These are phyloP conservation scores for Enteromius argenteus DNA, from an alignment of 2,797 vertebrate species.

Conservation along the genomic window DNA sequence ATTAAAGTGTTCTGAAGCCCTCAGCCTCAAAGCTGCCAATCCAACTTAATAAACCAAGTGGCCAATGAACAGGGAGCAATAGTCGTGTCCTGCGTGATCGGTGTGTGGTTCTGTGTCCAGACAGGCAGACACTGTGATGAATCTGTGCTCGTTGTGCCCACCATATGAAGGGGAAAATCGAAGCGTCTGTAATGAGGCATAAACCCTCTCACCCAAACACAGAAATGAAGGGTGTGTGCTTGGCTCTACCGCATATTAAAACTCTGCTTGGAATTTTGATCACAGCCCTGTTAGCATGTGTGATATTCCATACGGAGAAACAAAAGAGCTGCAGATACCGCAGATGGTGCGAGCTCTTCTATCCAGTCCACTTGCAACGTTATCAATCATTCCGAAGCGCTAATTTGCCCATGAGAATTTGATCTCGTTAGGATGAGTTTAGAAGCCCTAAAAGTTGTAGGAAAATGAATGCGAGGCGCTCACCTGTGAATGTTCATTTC, in stretches of 20 bases:
- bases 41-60: background rate
- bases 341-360: slow-evolving; percentile 21
- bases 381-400: slow-evolving; percentile 3
- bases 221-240: slow-evolving; percentile 27
- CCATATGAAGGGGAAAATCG: slow-evolving; percentile 52
- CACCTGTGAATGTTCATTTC: slow-evolving; percentile 99
- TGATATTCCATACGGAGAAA: slow-evolving; percentile 50
- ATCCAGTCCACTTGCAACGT: slow-evolving; percentile 5
- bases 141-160: slow-evolving; percentile 27
- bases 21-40: background rate
- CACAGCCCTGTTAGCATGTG: slow-evolving; percentile 42
- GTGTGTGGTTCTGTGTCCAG: background rate
- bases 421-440: background rate
- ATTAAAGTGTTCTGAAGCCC: slow-evolving; percentile 2
- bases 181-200: slow-evolving; percentile 47
- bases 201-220: slow-evolving; percentile 29
- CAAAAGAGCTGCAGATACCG: slow-evolving; percentile 41
- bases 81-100: background rate
- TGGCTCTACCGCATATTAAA: slow-evolving; percentile 16
- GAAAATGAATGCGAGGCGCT: slow-evolving; percentile 59
- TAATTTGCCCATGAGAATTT: background rate
- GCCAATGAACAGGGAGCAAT: background rate
- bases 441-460: background rate
- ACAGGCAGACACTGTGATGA: slow-evolving; percentile 16
- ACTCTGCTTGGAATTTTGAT: slow-evolving; percentile 51